Evolutionary conservation across 2,113 vertebrate species (phyloP).

Genomic region (Verasper variegatus): DNA sequence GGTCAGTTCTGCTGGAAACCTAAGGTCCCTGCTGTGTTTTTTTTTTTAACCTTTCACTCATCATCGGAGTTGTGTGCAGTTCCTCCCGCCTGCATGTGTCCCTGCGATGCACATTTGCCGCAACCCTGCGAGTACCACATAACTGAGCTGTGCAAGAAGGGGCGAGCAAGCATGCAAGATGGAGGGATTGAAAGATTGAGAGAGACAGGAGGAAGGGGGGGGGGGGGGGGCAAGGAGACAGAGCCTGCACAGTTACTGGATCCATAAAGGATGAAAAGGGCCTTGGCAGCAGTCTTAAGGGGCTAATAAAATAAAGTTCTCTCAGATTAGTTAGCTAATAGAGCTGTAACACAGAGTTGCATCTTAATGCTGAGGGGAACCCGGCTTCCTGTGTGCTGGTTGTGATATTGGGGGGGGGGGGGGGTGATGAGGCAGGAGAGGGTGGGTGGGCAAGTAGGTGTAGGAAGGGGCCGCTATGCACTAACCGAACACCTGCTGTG

Average conservation of each 20-base stretch:
- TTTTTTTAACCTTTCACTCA: slow-evolving; percentile 34
- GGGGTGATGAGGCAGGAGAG: slow-evolving; percentile 49
- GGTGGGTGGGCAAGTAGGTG: slow-evolving; percentile 7
- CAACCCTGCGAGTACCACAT: slow-evolving; percentile 24
- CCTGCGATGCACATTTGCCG: slow-evolving; percentile 15
- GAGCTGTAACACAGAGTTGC: slow-evolving; percentile 76
- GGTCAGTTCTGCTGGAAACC: slow-evolving; percentile 34
- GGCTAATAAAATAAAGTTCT: slow-evolving; percentile 82
- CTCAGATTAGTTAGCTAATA: slow-evolving; percentile 82
- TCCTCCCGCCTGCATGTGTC: neutral
- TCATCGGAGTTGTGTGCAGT: slow-evolving; percentile 17
- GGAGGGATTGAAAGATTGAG: slow-evolving; percentile 71
- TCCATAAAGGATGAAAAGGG: slow-evolving; percentile 80
- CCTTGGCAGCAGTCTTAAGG: slow-evolving; percentile 80
- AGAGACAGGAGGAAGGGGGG: slow-evolving; percentile 61
- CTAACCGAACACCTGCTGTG: slow-evolving; percentile 67
- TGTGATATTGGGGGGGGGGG: slow-evolving; percentile 40
- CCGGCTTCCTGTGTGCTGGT: slow-evolving; percentile 47
- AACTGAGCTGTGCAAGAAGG: slow-evolving; percentile 25
- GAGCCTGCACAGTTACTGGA: slow-evolving; percentile 65
- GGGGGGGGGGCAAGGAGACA: slow-evolving; percentile 18
- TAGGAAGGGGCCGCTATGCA: slow-evolving; percentile 2
- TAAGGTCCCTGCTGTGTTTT: slow-evolving; percentile 21
- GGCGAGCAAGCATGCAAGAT: slow-evolving; percentile 63
- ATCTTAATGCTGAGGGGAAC: slow-evolving; percentile 67